A percentile compares a stretch with the other conserved stretches of the same genome.
Evolutionary conservation across 2,797 vertebrate genomes (phyloP).

Genomic region (Chloroceryle inda): DNA sequence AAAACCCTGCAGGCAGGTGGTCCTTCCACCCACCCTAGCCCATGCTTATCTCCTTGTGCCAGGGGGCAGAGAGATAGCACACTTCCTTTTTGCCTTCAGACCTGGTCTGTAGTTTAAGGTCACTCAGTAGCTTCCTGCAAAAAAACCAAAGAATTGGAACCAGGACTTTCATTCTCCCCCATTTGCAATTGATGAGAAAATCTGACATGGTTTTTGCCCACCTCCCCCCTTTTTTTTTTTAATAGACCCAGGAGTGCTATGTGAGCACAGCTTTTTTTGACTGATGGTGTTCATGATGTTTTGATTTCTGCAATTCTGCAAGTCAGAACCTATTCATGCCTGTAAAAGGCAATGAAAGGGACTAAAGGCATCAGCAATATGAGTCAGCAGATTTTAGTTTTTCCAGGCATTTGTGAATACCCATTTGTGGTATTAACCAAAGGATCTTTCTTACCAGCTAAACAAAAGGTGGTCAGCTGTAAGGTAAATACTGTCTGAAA

Average conservation of each 20-base stretch:
- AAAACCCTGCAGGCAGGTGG: not conserved
- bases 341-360: slow-evolving; percentile 35
- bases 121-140: not conserved
- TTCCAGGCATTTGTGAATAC: not conserved
- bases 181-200: not conserved
- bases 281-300: not conserved
- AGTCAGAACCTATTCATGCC: slow-evolving; percentile 24
- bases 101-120: not conserved
- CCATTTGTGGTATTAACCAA: not conserved
- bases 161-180: not conserved
- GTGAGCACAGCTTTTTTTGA: not conserved
- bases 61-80: fast-evolving
- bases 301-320: slow-evolving; percentile 25
- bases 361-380: not conserved
- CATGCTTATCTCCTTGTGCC: not conserved
- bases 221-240: not conserved
- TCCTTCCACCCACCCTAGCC: not conserved
- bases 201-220: not conserved
- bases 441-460: not conserved
- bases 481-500: not conserved
- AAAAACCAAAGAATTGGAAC: not conserved
- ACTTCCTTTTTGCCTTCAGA: not conserved
- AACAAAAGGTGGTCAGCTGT: not conserved
- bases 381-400: slow-evolving; percentile 53
- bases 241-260: not conserved